Base-by-base conservation (phyloP, 1,140 invertebrate species). In the Drosophila lowei region DNA sequence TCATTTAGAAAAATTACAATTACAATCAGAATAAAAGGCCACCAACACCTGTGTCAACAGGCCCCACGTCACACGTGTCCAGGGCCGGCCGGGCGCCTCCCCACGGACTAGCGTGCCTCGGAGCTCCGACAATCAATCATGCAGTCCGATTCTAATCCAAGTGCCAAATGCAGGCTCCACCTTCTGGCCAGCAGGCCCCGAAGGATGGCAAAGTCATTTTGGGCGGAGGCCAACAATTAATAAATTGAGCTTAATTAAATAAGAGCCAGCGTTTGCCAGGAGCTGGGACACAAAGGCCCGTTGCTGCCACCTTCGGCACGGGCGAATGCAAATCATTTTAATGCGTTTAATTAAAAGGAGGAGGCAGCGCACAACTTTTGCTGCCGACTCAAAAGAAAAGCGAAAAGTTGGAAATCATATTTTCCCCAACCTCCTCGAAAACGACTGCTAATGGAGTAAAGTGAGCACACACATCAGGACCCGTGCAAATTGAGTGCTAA, bases 341-440 rank as follows among this genome's bases (percentile, higher is more conserved):
- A 88, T 81, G 74, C 48, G 58, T 72, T 88, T 88, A 86, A 86
- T 86, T 86, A 72, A 86, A 75, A 74, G 44, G 28, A 55, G 28
- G 41, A 30, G 54, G 54, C 41, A 25, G 41, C 34, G n/a, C n/a
- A 44, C 41, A 80, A 79, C 59, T 76, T 80, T 57, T 30, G 3
- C 43, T 18, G 49, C 15, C 23, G 43, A 48, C 61, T 44, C 55
- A 77, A 77, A 57, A 72, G 73, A 76, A 68, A 62, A 77, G 58
- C 57, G 64, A 53, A 60, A 47, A 59, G 70, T 73, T 48, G 46
- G 43, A 74, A 81, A 78, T 83, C 81, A 67, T 65, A 84, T 78
- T 66, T 61, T 21, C 71, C 8, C 23, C 52, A 46, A 47, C 34
- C 47, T 30, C 47, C 34, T 70, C 25, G 9, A 3, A 4, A 38